A percentile compares a stretch with the other conserved stretches of the same genome.
phyloP scores from a whole-genome alignment of 2,797 vertebrate species.

The Danio tinwini region DNA sequence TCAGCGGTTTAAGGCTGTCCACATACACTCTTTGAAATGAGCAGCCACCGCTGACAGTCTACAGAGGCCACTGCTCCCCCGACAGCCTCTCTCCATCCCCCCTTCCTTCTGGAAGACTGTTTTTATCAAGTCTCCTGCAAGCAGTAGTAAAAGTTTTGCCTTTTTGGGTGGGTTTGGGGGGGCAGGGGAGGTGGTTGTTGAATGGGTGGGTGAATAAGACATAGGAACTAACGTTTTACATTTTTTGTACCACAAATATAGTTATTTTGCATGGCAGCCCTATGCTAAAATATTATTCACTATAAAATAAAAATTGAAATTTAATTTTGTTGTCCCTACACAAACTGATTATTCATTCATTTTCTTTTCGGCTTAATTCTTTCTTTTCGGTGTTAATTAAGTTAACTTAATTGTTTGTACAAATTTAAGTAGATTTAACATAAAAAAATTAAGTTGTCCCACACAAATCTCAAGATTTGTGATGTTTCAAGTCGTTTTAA shows the following conservation, averaged over 20 bases:
- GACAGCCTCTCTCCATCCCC: slow-evolving; percentile 12
- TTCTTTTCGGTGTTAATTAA: too few relatives aligned
- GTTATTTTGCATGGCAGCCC: too few relatives aligned
- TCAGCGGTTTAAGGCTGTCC: slow-evolving; percentile 56
- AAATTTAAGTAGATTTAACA: too few relatives aligned
- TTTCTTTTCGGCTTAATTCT: too few relatives aligned
- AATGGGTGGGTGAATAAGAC: slow-evolving; percentile 15
- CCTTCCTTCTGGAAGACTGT: slow-evolving; percentile 41
- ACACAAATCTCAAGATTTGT: too few relatives aligned
- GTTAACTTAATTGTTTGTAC: too few relatives aligned
- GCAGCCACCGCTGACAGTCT: slow-evolving; percentile 59
- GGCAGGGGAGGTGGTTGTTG: not conserved
- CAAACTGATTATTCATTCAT: too few relatives aligned
- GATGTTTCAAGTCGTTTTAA: too few relatives aligned
- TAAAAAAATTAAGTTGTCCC: too few relatives aligned
- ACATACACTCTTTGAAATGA: slow-evolving; percentile 52
- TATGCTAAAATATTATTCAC: too few relatives aligned
- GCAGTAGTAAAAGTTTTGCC: slow-evolving; percentile 42
- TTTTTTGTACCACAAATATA: not conserved
- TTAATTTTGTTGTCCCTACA: too few relatives aligned
- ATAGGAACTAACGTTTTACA: not conserved
- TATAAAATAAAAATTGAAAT: too few relatives aligned
- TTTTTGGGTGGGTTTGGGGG: not conserved
- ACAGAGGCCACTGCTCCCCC: slow-evolving; percentile 49
- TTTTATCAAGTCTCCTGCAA: slow-evolving; percentile 61